Conservation (phyloP, 2,888 invertebrate species). For the Lottia gigantea region DNA sequence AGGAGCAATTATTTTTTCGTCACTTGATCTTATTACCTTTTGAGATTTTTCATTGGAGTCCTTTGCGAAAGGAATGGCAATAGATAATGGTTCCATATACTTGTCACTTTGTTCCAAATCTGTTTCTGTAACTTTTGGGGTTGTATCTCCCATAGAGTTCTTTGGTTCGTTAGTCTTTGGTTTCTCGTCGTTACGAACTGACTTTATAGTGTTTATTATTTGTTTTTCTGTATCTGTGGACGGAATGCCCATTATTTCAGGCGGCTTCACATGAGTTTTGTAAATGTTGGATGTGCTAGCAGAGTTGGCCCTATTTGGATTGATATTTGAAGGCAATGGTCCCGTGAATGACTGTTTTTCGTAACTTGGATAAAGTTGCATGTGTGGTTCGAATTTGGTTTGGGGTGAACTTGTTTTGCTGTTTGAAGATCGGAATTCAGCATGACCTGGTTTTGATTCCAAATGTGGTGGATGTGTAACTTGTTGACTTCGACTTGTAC, state of each 20-base stretch:
- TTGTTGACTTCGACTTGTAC: neutral
- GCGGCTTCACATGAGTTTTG: conserved; percentile 6
- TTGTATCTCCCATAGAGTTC: neutral
- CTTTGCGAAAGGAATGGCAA: conserved; percentile 22
- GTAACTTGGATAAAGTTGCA: neutral
- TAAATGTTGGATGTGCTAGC: neutral
- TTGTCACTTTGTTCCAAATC: conserved; percentile 12
- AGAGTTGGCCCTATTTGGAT: neutral
- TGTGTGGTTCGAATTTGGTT: neutral
- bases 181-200: neutral
- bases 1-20: neutral
- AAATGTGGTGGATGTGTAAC: neutral
- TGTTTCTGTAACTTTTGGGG: neutral
- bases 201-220: neutral
- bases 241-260: neutral
- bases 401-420: neutral
- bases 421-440: neutral
- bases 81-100: conserved; percentile 23
- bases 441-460: neutral
- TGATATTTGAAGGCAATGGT: neutral
- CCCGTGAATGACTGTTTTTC: conserved; percentile 1
- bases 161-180: neutral
- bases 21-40: neutral
- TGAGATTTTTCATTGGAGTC: conserved; percentile 6
- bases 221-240: neutral